Evolutionary conservation across 2,113 vertebrate genomes (phyloP), one percentile per base, ranked within the genome.

Genomic region (Hirundichthys speculiger): DNA sequence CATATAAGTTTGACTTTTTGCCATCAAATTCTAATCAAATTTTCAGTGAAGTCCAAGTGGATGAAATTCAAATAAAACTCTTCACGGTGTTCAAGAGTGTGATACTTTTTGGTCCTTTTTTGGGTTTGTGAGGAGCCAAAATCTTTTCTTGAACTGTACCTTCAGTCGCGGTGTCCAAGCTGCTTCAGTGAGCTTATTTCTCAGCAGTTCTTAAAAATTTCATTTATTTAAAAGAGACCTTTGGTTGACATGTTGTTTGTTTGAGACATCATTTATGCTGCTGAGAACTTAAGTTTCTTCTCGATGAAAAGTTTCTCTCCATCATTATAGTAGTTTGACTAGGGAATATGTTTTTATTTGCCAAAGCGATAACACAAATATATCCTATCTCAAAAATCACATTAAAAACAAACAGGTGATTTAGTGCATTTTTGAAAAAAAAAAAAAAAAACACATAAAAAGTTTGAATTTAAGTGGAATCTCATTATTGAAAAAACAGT

Each of bases 221-320:
- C 1, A 50, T 63, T 69, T 39, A 53, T 60, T 51, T 45, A 27
- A 42, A 57, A 18, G 25, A 16, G 12, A 73, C 55, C 22, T 69
- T 53, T 45, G 63, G 30, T 27, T 13, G 24, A 48, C 19, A 34
- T 46, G 58, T 38, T 45, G 20, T 25, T 69, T 53, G 20, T 25
- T 69, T 53, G 12, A 42, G 19, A 24, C 11, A 45, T 58, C 34
- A 67, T 39, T 54, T 14, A 68, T 66, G 43, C n/a, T 47, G 34
- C 15, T 38, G 19, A 58, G 43, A 72, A 52, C 40, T 14, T 3
- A 20, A 25, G 24, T 55, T 53, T 53, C 9, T 18, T 69, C n/a
- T n/a, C n/a, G n/a, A n/a, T n/a, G n/a, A n/a, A n/a, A n/a, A n/a
- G n/a, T n/a, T n/a, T n/a, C n/a, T n/a, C n/a, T n/a, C n/a, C n/a